Evolutionary conservation across 2,888 invertebrate genomes (phyloP), one percentile per base, ranked within the genome.

Genomic region (Calliscelio sp.): DNA sequence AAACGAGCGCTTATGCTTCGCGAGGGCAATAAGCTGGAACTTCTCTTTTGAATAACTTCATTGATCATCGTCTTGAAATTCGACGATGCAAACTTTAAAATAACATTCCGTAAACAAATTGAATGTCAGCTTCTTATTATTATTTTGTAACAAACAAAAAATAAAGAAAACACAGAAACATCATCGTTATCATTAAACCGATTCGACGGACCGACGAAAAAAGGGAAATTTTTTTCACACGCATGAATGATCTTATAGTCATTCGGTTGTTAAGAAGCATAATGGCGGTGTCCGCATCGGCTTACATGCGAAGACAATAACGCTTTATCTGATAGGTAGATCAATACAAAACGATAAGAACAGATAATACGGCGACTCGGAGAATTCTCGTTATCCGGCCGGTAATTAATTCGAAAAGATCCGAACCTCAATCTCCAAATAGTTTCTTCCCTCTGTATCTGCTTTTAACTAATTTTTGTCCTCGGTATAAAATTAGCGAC

Each of bases 1-100:
- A 87, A 89, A 87, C 73, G 86, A 75, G 86, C 81, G 84, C 88
- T 90, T 88, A 89, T 87, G 83, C 81, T 86, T 86, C 25, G 70
- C 55, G 63, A 70, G 81, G 68, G 73, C 55, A 81, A 81, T 86
- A 85, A 81, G 81, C 68, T 61, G 80, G 68, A 81, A 79, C 77
- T 75, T 51, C 79, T 59, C 57, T 65, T 63, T 74, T 74, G 68
- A 84, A 75, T 79, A 70, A 84, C 79, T 81, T 81, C 81, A 84
- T 84, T 84, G 75, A 79, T 66, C 65, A 61, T 38, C 46, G 38
- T 25, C 22, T 46, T 38, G 28, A 66, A 83, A 85, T 78, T 84
- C 35, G 66, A 71, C 63, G n/a, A n/a, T n/a, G 70, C 74, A 53
- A 57, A 41, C 53, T 68, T 35, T 24, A 28, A 35, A 65, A 57